Conservation (phyloP, 2,113 vertebrate genomes). For the Chionomys nivalis region DNA sequence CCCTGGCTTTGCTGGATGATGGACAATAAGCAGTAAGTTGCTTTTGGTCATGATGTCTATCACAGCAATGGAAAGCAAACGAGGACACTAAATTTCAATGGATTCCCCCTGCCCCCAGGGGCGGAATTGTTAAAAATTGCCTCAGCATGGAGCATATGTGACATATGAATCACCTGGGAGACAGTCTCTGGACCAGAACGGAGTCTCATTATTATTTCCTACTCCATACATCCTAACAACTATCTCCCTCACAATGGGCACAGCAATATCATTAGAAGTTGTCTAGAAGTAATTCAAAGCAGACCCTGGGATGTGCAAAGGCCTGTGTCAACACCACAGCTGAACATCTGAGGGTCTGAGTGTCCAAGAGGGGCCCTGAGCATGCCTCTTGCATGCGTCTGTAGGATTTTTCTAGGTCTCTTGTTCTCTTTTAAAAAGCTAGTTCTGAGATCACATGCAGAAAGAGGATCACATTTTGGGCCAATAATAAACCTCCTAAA, state of each 20-base stretch:
- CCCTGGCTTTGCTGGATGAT: neutral
- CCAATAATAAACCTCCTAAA: neutral
- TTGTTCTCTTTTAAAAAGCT: neutral
- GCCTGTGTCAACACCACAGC: neutral
- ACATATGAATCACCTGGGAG: no score
- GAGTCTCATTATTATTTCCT: neutral
- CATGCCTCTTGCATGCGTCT: neutral
- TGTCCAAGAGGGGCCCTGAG: neutral
- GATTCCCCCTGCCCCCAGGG: rapidly evolving
- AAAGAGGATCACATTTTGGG: neutral
- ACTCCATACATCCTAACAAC: neutral
- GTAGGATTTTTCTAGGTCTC: neutral
- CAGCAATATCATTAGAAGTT: neutral
- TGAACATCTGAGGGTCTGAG: neutral
- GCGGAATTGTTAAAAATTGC: neutral
- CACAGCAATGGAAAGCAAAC: neutral
- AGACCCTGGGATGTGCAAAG: neutral
- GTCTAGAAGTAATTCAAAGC: neutral
- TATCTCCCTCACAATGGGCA: no score
- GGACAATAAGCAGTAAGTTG: neutral
- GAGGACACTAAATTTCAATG: neutral
- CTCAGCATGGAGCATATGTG: neutral
- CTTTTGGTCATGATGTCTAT: neutral
- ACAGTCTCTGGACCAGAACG: no score
- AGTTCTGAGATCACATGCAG: neutral